Conservation (phyloP, 2,113 vertebrate species). For the Dissostichus mawsoni region DNA sequence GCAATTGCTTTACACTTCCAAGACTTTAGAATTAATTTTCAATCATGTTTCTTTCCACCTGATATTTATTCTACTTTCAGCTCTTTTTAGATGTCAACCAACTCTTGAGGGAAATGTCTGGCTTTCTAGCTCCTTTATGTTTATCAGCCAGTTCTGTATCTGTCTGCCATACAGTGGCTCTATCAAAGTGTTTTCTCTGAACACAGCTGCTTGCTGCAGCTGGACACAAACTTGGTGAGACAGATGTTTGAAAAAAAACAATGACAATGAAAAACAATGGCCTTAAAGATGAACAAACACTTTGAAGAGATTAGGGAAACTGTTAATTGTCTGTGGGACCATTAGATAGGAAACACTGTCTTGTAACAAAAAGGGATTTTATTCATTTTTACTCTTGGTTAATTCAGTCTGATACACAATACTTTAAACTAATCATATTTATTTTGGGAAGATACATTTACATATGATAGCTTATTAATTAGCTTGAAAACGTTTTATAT, state of each 20-base stretch:
- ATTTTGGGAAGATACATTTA: too few species aligned
- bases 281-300: background rate
- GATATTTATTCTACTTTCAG: background rate
- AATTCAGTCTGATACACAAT: too few species aligned
- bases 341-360: background rate
- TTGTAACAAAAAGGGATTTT: background rate
- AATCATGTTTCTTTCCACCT: background rate
- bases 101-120: background rate
- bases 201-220: background rate
- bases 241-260: constrained; percentile 1
- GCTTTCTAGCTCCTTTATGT: background rate
- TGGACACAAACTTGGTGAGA: background rate
- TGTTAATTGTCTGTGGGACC: background rate
- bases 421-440: too few species aligned
- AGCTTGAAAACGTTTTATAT: too few species aligned
- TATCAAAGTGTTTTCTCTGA: background rate
- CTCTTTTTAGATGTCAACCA: background rate
- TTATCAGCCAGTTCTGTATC: background rate
- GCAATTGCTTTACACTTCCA: background rate
- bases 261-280: background rate
- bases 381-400: background rate
- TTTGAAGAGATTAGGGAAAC: background rate
- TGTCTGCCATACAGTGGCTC: background rate
- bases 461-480: too few species aligned
- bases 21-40: background rate